Evolutionary conservation across 2,797 vertebrate genomes (phyloP).

Genomic region (Sebastes oblongus): DNA sequence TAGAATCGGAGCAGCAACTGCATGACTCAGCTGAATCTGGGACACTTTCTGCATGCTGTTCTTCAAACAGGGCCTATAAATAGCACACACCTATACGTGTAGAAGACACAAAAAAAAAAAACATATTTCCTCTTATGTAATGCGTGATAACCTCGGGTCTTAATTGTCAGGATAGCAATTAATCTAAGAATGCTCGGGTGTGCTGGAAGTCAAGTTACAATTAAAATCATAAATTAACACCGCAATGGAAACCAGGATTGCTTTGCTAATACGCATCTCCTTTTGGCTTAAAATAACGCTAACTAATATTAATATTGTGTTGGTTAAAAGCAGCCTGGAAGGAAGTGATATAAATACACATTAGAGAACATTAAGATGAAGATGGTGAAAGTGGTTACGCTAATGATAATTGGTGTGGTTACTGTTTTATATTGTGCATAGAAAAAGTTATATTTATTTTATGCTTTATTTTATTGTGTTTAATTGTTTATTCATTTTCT

Average conservation of each 20-base stretch:
- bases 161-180: constrained; percentile 33
- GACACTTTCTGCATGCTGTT: constrained; percentile 61
- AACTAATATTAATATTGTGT: neutral
- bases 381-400: neutral
- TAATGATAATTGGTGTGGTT: neutral
- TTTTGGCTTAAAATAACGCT: neutral
- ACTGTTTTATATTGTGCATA: neutral
- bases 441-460: neutral
- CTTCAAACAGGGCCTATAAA: constrained; percentile 59
- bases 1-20: constrained; percentile 54
- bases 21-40: constrained; percentile 77
- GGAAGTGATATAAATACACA: neutral
- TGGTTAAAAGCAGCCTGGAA: neutral
- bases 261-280: neutral
- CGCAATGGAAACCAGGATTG: neutral
- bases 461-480: neutral
- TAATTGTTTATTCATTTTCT: neutral
- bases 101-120: constrained; percentile 10
- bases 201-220: constrained; percentile 23
- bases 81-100: constrained; percentile 63
- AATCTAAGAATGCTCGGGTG: constrained; percentile 24
- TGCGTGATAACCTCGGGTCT: constrained; percentile 39
- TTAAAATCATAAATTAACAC: constrained; percentile 39
- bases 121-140: constrained; percentile 65
- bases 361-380: neutral